Evolutionary conservation across 2,797 vertebrate genomes (phyloP).

Genomic region (Falco biarmicus): DNA sequence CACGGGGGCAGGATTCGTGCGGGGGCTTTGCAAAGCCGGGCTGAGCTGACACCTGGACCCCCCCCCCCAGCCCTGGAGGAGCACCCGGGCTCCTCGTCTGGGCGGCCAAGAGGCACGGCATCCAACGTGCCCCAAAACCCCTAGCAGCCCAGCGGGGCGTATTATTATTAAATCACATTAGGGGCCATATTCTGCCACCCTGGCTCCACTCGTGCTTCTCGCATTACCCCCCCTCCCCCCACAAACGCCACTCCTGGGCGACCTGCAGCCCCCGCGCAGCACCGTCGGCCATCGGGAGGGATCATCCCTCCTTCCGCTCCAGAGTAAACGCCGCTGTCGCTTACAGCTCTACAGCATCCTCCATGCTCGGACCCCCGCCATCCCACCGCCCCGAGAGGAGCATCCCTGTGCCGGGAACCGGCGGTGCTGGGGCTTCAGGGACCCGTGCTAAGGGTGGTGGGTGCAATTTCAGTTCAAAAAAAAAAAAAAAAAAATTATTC

Average conservation of each 20-base stretch:
- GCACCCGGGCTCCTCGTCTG: rapidly evolving
- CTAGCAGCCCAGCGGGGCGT: too few relatives aligned
- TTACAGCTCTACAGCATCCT: rapidly evolving
- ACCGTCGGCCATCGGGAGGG: rapidly evolving
- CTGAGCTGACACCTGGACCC: rapidly evolving
- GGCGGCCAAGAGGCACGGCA: too few relatives aligned
- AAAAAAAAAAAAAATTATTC: too few relatives aligned
- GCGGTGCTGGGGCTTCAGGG: background rate
- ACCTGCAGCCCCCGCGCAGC: background rate
- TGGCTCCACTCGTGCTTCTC: rapidly evolving
- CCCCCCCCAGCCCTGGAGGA: background rate
- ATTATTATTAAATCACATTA: rapidly evolving
- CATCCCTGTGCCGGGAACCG: background rate
- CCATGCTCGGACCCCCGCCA: rapidly evolving
- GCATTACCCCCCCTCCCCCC: background rate
- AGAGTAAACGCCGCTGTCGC: rapidly evolving
- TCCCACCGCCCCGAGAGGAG: background rate
- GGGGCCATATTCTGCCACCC: rapidly evolving
- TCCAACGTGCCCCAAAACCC: too few relatives aligned
- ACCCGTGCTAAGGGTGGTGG: background rate
- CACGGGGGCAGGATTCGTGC: rapidly evolving
- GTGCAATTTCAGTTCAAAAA: background rate
- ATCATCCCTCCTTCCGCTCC: background rate
- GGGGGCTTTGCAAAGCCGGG: background rate
- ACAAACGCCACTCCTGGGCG: rapidly evolving